A percentile compares a stretch with the other conserved stretches of the same genome.
Evolutionary conservation across 2,888 invertebrate species (phyloP).

Genomic region (Heterodera filipjevi): DNA sequence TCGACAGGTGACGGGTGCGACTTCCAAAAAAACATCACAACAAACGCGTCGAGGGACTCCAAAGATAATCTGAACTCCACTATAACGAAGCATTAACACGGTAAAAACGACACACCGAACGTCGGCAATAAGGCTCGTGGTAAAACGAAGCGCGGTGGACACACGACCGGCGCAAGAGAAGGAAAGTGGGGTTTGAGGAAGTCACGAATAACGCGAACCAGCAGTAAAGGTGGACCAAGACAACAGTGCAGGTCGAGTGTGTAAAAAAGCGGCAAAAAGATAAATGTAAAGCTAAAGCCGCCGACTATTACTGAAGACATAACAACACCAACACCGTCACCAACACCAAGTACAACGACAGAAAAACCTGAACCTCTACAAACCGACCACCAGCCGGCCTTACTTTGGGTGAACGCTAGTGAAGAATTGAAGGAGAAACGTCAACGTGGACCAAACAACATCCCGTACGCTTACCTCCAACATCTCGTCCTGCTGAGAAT

Average conservation of each 20-base stretch:
- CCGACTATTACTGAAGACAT: no score
- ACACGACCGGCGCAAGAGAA: not conserved
- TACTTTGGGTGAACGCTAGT: no score
- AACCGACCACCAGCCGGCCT: no score
- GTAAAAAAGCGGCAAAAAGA: not conserved
- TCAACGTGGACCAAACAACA: no score
- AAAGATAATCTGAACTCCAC: not conserved
- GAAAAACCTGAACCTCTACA: no score
- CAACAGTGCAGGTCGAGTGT: no score
- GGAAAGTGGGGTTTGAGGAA: no score
- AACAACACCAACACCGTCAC: not conserved
- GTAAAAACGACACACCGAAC: not conserved
- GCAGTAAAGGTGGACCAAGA: no score
- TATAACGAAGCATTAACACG: not conserved
- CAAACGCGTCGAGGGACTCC: not conserved
- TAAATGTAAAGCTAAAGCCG: not conserved
- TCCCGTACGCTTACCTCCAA: no score
- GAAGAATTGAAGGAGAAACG: no score
- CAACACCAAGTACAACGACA: not conserved
- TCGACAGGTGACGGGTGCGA: not conserved
- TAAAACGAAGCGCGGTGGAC: not conserved
- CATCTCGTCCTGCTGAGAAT: no score
- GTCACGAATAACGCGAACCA: not conserved
- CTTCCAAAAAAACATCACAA: slow-evolving; percentile 21
- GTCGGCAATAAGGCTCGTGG: not conserved